Conservation (phyloP, 2,888 invertebrate genomes). For the Cremastinae sp. region DNA sequence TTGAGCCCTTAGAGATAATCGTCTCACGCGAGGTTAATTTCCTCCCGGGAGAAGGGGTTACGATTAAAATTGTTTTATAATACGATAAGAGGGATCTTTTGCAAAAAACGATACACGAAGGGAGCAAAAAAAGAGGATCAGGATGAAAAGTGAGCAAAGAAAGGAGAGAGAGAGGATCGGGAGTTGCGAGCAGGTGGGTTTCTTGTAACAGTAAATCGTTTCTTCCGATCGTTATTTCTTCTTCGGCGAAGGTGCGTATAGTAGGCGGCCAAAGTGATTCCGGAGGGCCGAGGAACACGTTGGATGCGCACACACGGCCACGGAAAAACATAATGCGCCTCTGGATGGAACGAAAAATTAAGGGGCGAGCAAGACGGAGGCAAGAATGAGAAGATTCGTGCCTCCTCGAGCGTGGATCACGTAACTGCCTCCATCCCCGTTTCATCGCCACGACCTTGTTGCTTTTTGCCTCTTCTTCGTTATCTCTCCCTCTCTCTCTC, state of each 20-base stretch:
- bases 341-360: constrained; percentile 60
- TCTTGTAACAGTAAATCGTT: constrained; percentile 57
- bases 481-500: constrained; percentile 27
- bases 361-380: constrained; percentile 51
- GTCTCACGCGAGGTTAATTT: constrained; percentile 35
- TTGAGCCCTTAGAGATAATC: constrained; percentile 35
- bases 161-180: constrained; percentile 14
- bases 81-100: constrained; percentile 37
- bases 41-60: constrained; percentile 26
- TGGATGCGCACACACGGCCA: constrained; percentile 26
- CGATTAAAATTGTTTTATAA: constrained; percentile 48
- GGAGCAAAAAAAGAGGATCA: constrained; percentile 4
- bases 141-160: constrained; percentile 3
- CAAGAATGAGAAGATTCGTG: constrained; percentile 69
- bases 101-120: too few relatives aligned
- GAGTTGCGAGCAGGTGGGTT: constrained; percentile 39
- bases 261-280: constrained; percentile 63
- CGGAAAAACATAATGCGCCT: constrained; percentile 39
- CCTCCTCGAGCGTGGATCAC: constrained; percentile 72
- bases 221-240: constrained; percentile 54
- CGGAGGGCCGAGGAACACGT: constrained; percentile 56
- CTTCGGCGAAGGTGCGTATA: constrained; percentile 60
- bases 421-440: constrained; percentile 62
- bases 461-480: constrained; percentile 50
- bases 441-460: constrained; percentile 52